These are phyloP conservation scores for Xenopus borealis DNA, from an alignment of 2,113 vertebrate species.

Conservation along the genomic window DNA sequence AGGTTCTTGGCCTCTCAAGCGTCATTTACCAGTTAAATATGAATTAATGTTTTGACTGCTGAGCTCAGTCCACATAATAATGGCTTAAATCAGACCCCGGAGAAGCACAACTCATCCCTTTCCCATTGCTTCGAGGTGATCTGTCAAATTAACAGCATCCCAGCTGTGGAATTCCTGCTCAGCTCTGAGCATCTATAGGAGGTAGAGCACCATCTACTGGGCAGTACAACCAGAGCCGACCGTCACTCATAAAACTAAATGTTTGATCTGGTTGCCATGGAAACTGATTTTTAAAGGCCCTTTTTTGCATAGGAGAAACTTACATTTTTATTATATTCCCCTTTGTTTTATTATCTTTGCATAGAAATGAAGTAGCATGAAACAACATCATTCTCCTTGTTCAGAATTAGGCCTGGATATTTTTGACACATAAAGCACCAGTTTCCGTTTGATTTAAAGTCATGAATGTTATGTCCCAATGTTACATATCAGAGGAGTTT, in stretches of 20 bases:
- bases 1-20: no score
- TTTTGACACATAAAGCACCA: conserved; percentile 1
- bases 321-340: background rate
- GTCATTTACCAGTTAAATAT: no score
- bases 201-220: conserved; percentile 26
- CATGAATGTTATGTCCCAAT: conserved; percentile 10
- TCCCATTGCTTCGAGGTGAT: no score
- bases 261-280: conserved; percentile 44
- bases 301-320: conserved; percentile 20
- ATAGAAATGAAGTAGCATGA: conserved; percentile 2
- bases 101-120: no score
- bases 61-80: no score
- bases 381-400: background rate
- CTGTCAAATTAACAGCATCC: background rate
- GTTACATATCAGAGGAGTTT: conserved; percentile 12
- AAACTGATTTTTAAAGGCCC: conserved; percentile 35
- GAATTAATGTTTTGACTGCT: no score
- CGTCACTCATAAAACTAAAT: conserved; percentile 14
- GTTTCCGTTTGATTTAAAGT: conserved; percentile 17
- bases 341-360: background rate
- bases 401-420: background rate
- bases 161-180: background rate
- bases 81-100: no score
- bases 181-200: background rate
- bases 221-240: background rate